phyloP scores from a whole-genome alignment of 2,797 vertebrate genomes.

The Dendrocincla tyrannina region DNA sequence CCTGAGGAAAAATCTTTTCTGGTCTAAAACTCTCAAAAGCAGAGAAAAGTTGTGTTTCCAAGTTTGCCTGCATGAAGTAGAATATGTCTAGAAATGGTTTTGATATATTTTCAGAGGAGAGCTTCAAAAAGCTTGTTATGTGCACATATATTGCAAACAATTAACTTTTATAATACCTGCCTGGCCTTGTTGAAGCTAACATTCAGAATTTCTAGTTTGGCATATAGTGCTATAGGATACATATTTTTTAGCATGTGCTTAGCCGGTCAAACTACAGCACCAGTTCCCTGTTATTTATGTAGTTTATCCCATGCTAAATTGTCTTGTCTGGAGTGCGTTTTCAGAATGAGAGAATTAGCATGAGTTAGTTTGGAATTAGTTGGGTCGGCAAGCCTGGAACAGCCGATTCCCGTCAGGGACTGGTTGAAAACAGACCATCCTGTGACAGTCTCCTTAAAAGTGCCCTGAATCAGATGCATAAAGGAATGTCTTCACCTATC shows the following conservation, averaged over 20 bases:
- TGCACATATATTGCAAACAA: neutral
- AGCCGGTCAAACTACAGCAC: neutral
- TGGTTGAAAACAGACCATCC: neutral
- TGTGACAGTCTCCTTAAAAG: constrained; percentile 72
- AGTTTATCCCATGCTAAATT: neutral
- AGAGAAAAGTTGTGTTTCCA: neutral
- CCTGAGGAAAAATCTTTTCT: neutral
- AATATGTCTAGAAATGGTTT: neutral
- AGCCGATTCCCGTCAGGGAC: neutral
- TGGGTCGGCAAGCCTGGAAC: neutral
- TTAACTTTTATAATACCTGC: neutral
- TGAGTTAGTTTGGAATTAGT: neutral
- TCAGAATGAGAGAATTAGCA: neutral
- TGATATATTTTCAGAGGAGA: neutral
- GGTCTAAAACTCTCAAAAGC: neutral
- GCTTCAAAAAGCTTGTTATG: neutral
- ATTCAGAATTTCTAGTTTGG: neutral
- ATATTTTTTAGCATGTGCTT: neutral
- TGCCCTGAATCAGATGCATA: constrained; percentile 23
- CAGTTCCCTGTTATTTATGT: neutral
- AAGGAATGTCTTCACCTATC: constrained; percentile 46
- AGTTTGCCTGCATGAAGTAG: neutral
- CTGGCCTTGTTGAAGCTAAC: neutral
- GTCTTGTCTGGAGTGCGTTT: neutral
- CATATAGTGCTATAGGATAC: neutral